Base-by-base conservation (phyloP, 2,113 vertebrate genomes). In the Hoplias malabaricus region DNA sequence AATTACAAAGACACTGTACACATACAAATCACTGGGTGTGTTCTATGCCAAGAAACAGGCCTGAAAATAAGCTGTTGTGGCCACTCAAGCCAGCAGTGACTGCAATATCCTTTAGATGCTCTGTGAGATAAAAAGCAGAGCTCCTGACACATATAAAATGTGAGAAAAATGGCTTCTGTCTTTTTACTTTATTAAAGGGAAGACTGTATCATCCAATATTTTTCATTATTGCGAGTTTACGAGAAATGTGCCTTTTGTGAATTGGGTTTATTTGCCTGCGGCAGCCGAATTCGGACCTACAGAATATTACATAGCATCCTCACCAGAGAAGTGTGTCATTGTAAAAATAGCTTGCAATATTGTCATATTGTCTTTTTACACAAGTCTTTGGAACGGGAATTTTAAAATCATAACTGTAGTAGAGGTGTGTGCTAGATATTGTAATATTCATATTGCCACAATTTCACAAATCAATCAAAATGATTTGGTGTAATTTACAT, bases 101-200 rank as follows among this genome's bases (percentile, higher is more conserved):
- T 36, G 21, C 46, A 75, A 57, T 57, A 74, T 78, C 46, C 57
- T 50, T 73, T 31, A 36, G 19, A 75, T 82, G 13, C 53, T 27
- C 68, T 34, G 19, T 38, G 53, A 73, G 36, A 66, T 78, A 70
- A 53, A 7, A 69, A 23, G 42, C n/a, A 38, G 34, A 50, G 54
- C 54, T 59, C 38, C 6, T 13, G 25, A 80, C 13, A 14, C 29
- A 31, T 54, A 27, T 19, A 50, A 3, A 46, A 25, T 25, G 36
- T 67, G 59, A 42, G 36, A 48, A 42, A 33, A 8, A 27, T 56
- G 62, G 50, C 69, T 73, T 21, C 61, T 46, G 50, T 46, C 29
- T 53, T 21, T 21, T 53, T 8, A 57, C 19, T 46, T 69, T 56
- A 81, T 54, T 69, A 62, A 23, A 42, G 61, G 12, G 19, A 50